Percentiles rank a stretch among this genome's conserved stretches.
These are phyloP conservation scores for Mus spicilegus DNA, from an alignment of 2,113 vertebrate species.

Conservation along the genomic window DNA sequence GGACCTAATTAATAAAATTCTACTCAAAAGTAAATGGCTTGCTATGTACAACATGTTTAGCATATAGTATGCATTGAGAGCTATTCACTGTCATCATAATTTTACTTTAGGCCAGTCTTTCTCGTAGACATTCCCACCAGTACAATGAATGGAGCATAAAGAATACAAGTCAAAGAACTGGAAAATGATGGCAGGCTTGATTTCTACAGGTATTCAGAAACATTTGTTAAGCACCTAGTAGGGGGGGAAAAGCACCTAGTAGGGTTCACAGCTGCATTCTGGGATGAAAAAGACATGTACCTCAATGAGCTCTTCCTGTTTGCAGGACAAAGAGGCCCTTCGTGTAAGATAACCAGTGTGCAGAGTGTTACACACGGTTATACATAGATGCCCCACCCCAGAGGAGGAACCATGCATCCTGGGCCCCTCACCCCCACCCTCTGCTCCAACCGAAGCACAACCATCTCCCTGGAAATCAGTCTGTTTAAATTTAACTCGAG, in stretches of 20 bases:
- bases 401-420: not conserved
- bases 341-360: not conserved
- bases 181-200: not conserved
- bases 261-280: not conserved
- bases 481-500: conserved; percentile 75
- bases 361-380: not conserved
- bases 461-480: conserved; percentile 67
- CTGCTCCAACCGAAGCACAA: conserved; percentile 13
- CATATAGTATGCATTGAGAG: not conserved
- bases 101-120: conserved; percentile 9
- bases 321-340: not conserved
- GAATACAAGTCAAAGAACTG: conserved; percentile 1
- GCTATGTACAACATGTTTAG: not conserved
- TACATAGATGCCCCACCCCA: not conserved
- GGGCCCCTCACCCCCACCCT: not conserved
- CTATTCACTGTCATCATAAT: not conserved
- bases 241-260: not conserved
- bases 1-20: not conserved
- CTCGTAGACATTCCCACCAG: not conserved
- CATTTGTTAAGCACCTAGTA: not conserved
- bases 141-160: not conserved
- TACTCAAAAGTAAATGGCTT: not conserved
- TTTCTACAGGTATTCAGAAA: not conserved
- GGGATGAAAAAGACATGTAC: not conserved
- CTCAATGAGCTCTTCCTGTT: not conserved